Evolutionary conservation across 2,113 vertebrate genomes (phyloP), one percentile per base, ranked within the genome.

Genomic region (Tetraodon nigroviridis): DNA sequence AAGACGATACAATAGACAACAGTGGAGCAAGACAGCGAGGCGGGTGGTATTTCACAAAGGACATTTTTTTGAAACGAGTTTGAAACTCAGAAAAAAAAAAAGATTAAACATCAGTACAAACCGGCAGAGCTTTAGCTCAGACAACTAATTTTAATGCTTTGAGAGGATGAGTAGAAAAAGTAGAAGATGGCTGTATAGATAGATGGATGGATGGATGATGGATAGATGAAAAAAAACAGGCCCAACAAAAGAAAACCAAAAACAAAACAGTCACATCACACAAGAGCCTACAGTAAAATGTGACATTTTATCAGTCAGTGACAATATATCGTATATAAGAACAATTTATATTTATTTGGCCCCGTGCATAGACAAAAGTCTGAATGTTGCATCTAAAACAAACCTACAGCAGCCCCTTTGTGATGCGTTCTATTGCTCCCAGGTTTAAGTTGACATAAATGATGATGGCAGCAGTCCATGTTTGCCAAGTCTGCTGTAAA

Each of bases 401-500:
- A 17, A 44, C 32, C 32, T 12, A 2, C 32, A 37, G 11, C 32
- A 37, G 8, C 32, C 32, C 32, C 7, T 37, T 37, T 37, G 32
- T 37, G 32, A 6, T 27, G 24, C 7, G 24, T 27, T 27, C 24
- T 27, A 27, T 27, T 27, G 24, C 24, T 27, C 24, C 7, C 24
- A 7, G 24, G 42, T 32, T 41, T 49, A 29, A 58, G 17, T 15
- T 66, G 57, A 78, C 24, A 45, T 19, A 70, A 70, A 42, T 49
- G 19, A 58, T 21, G 40, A 18, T 5, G 32, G 52, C 61, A 48
- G 6, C 64, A 59, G 48, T 61, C 20, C 13, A 50, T 13, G 59
- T 21, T 51, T 24, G 42, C 21, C 13, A 51, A 55, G 53, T 61
- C 17, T 32, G 48, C n/a, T 19, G 17, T 48, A n/a, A 7, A 20